Percentiles rank a stretch among this genome's conserved stretches.
Conservation (phyloP, 1,140 invertebrate genomes). For the Bombus impatiens region DNA sequence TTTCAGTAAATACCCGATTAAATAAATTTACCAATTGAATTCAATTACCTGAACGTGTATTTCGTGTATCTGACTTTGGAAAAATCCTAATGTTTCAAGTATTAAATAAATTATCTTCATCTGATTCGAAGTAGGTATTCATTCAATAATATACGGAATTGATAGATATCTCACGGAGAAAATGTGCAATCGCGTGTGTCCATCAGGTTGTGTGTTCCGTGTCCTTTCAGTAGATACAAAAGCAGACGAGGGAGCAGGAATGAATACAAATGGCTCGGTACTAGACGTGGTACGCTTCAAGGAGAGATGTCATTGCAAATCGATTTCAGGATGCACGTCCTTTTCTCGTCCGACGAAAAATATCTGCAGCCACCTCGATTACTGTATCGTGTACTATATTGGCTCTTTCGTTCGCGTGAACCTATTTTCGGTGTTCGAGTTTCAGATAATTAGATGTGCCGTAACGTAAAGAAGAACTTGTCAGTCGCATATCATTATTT, state of each 20-base stretch:
- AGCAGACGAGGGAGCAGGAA: constrained; percentile 15
- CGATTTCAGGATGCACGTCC: constrained; percentile 34
- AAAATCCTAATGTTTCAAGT: not conserved
- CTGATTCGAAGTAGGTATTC: not conserved
- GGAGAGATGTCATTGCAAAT: constrained; percentile 46
- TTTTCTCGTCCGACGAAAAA: not conserved
- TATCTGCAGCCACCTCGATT: not conserved
- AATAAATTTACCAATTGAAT: too few species aligned
- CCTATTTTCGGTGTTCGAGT: not conserved
- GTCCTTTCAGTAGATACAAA: not conserved
- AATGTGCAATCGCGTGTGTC: not conserved
- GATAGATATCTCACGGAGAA: not conserved
- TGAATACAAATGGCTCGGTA: constrained; percentile 40
- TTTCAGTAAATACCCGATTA: too few species aligned
- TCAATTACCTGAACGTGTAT: too few species aligned
- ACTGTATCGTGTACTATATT: not conserved
- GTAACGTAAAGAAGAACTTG: not conserved
- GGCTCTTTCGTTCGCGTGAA: not conserved
- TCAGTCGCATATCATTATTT: not conserved
- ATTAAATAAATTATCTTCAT: not conserved
- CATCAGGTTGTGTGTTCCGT: not conserved
- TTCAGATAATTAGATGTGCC: not conserved
- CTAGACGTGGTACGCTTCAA: constrained; percentile 15
- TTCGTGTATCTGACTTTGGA: too few species aligned
- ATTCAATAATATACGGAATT: not conserved